Base-by-base conservation (phyloP, 2,888 invertebrate species). In the Linyphia triangularis region DNA sequence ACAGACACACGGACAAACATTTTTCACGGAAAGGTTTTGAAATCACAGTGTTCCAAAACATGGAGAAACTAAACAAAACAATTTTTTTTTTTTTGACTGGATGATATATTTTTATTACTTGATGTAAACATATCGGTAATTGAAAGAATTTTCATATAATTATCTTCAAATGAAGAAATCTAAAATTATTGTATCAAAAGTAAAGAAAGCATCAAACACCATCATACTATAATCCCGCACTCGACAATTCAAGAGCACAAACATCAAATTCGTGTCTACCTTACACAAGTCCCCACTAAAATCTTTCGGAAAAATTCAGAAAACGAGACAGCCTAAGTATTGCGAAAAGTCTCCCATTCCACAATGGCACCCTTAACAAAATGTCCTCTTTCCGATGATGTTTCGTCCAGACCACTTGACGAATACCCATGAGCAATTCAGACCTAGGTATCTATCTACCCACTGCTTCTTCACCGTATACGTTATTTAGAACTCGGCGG, bases 401-500 rank as follows among this genome's bases (percentile, higher is more conserved):
- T 5, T n/a, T 51, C 51, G 5, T 51, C 24, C n/a, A 30, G 63
- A 24, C 70, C 40, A 63, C 24, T 77, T 61, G n/a, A 63, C 26
- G 22, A 69, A 57, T 57, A 28, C 37, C 59, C 70, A 26, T n/a
- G 51, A 59, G 37, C 70, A 33, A 70, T 33, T 81, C 69, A 7
- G 10, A n/a, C n/a, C 51, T 51, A 13, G n/a, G 33, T 16, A 51
- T 51, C 51, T 59, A 28, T 70, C 40, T 19, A 24, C 30, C 59
- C 30, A 69, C 59, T n/a, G 30, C 51, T 65, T n/a, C 51, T 13
- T 5, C 51, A 9, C n/a, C 51, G 5, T 51, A 70, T 81, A 59
- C 81, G 70, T 81, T 81, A 81, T 81, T 81, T 70, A 81, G 81
- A 70, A 69, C 69, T 81, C 70, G 59, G 37, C 16, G 33, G 33